Conservation (phyloP, 2,888 invertebrate genomes). For the Ormyrus nitidulus region DNA sequence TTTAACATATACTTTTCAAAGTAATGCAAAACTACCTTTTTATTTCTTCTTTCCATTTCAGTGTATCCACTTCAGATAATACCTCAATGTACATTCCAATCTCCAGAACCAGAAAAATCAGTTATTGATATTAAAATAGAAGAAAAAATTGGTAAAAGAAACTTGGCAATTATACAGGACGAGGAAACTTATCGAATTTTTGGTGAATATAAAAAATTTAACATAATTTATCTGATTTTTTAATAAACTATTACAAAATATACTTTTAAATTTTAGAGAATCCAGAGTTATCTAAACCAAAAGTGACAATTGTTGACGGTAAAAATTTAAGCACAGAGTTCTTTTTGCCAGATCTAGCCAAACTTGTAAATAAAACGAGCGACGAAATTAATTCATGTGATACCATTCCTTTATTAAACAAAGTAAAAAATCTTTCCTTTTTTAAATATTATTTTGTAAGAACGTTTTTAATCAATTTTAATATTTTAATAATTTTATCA, state of each 20-base stretch:
- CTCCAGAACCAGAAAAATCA: slow-evolving; percentile 67
- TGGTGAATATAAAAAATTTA: slow-evolving; percentile 60
- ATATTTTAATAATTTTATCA: slow-evolving; percentile 51
- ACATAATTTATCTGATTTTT: neutral
- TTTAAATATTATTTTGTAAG: slow-evolving; percentile 6
- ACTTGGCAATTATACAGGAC: slow-evolving; percentile 71
- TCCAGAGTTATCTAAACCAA: slow-evolving; percentile 71
- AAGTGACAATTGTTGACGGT: slow-evolving; percentile 65
- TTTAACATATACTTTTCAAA: neutral
- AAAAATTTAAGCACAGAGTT: slow-evolving; percentile 68
- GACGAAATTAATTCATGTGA: slow-evolving; percentile 67
- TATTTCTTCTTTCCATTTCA: slow-evolving; percentile 39
- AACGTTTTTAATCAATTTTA: too few relatives aligned
- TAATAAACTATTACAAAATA: slow-evolving; percentile 7
- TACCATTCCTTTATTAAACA: slow-evolving; percentile 68
- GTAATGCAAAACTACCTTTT: neutral
- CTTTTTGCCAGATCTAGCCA: slow-evolving; percentile 66
- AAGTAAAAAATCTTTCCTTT: slow-evolving; percentile 61
- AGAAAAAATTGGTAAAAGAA: slow-evolving; percentile 70
- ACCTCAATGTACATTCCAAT: slow-evolving; percentile 66
- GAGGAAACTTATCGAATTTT: slow-evolving; percentile 70
- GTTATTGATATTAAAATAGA: slow-evolving; percentile 68
- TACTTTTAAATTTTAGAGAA: slow-evolving; percentile 66
- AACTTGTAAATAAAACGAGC: slow-evolving; percentile 65
- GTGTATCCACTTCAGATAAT: slow-evolving; percentile 66